Evolutionary conservation across 2,888 invertebrate species (phyloP), one percentile per base, ranked within the genome.

Genomic region (Furcula furcula): DNA sequence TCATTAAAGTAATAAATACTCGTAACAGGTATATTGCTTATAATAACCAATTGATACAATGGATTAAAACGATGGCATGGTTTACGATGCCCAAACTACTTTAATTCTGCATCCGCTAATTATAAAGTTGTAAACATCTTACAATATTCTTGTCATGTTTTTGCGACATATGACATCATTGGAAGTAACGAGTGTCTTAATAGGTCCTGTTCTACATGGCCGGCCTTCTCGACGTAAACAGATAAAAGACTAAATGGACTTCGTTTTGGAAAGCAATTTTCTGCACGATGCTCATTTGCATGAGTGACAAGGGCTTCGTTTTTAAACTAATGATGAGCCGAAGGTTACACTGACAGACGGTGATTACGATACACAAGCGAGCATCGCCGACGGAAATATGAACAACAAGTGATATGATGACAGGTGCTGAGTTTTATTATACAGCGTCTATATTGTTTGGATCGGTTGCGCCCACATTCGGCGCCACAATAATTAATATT

Each of bases 281-380:
- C 36, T 35, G 32, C 35, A 41, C 36, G 41, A 45, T 11, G 37
- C 59, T 61, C 47, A 71, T 76, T 73, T 66, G 55, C 68, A 72
- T 69, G 57, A 60, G 53, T 55, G 59, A 68, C 65, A 59, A 69
- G 68, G 65, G 65, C 48, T 32, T 22, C 50, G 46, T 50, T 55
- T 50, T 58, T 56, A 37, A 55, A 49, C 37, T 60, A 50, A 68
- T 66, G 62, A 58, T 47, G 45, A 46, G 34, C 34, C 56, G 68
- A 70, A 69, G 76, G 68, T 47, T 59, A 38, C 31, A 42, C 37
- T 52, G 62, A 50, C 67, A 62, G 55, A 44, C 47, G 33, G 54
- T 53, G 64, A 76, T 79, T 75, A 76, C 55, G 55, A 58, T 18
- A 18, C 28, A 16, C 16, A 28, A 11, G 18, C 11, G 18, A 18